Evolutionary conservation across 2,797 vertebrate genomes (phyloP).

Genomic region (Lepus oiostolus): DNA sequence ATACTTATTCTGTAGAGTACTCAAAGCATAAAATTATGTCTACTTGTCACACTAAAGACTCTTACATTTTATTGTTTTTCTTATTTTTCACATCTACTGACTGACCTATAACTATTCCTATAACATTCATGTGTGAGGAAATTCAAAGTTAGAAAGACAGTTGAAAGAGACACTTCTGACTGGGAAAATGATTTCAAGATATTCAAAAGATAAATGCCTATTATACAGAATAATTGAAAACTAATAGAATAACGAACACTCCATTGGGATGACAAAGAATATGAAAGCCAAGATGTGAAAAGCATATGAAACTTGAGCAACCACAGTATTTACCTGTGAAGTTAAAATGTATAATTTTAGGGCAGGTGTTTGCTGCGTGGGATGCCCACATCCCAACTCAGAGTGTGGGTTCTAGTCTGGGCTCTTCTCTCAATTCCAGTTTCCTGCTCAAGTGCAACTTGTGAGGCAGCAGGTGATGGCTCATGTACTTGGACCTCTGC

Average conservation of each 20-base stretch:
- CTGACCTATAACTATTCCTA: background rate
- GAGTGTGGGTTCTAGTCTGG: too few species aligned
- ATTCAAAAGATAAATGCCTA: background rate
- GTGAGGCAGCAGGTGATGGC: too few species aligned
- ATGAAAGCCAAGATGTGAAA: background rate
- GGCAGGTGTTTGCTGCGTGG: too few species aligned
- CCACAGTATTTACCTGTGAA: background rate
- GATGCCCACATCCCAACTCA: too few species aligned
- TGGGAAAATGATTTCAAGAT: background rate
- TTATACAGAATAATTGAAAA: slow-evolving; percentile 12
- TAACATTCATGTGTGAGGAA: background rate
- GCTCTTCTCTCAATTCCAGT: too few species aligned
- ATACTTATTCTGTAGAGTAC: background rate
- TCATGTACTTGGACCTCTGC: too few species aligned
- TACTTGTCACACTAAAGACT: background rate
- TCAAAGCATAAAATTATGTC: background rate
- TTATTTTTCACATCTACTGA: background rate
- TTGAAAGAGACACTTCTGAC: background rate
- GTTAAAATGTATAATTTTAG: background rate
- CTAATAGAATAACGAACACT: background rate
- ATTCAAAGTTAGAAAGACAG: background rate
- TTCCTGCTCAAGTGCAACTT: too few species aligned
- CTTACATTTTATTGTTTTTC: background rate
- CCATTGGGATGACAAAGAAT: background rate
- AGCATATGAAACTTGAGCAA: background rate